Evolutionary conservation across 2,797 vertebrate species (phyloP), one percentile per base, ranked within the genome.

Genomic region (Clarias pachynema): DNA sequence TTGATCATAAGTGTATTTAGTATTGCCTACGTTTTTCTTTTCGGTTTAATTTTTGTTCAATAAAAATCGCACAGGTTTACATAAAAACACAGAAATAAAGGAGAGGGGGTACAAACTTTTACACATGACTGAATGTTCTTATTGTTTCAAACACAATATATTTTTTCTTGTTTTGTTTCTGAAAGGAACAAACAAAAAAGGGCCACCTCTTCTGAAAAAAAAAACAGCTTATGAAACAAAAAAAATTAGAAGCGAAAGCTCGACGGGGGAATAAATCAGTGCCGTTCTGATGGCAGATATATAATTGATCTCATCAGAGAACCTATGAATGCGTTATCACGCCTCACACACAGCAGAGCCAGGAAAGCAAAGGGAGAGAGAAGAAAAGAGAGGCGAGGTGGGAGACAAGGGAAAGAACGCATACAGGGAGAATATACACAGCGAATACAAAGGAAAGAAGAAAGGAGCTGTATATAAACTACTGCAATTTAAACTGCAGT

Each of bases 231-330:
- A 14, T 22, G 6, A 82, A 69, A 24, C 20, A 18, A 60, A 9
- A 62, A 44, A 87, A 89, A 90, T 63, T 79, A 62, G 40, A 34
- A 78, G 7, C 72, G 69, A 81, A 84, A 44, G 63, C 72, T 60
- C 59, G 49, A 81, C 44, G 24, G 29, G 31, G 72, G 31, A 44
- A 63, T 81, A 59, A 86, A 75, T 93, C 91, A 92, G 91, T 93
- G 92, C 87, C 91, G 93, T 91, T 92, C 90, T 91, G 90, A 92
- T 87, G 83, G 83, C 87, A 90, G 89, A 93, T 91, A 91, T 90
- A 92, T 94, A 92, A 93, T 90, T 92, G 91, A 94, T 92, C 90
- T 92, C 90, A 93, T 94, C 91, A 93, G 91, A 63, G 88, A 84
- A 86, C 63, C 84, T 89, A 89, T 83, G 91, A 89, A 93, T 93